A percentile compares a stretch with the other conserved stretches of the same genome.
Evolutionary conservation across 1,140 invertebrate species (phyloP).

Genomic region (Drosophila pallidifrons): DNA sequence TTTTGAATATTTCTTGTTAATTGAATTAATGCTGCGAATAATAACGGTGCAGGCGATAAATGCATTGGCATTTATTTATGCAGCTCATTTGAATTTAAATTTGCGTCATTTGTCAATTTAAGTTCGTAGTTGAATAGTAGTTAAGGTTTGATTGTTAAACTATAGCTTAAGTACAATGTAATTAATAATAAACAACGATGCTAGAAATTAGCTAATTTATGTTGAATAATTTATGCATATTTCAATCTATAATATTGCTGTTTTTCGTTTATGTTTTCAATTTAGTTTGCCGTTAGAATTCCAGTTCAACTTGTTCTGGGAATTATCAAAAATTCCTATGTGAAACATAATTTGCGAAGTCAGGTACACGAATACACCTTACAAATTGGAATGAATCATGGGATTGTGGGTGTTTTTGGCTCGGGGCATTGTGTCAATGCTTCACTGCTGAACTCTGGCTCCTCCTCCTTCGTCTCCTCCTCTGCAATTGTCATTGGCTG

Average conservation of each 20-base stretch:
- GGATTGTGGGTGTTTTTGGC: constrained; percentile 15
- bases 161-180: neutral
- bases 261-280: no score
- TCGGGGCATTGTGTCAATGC: constrained; percentile 6
- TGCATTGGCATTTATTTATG: constrained; percentile 33
- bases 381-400: constrained; percentile 16
- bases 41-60: constrained; percentile 5
- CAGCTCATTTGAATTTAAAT: constrained; percentile 40
- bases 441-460: neutral
- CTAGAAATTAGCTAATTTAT: neutral
- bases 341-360: no score
- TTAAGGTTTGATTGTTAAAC: neutral
- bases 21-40: constrained; percentile 34
- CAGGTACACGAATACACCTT: constrained; percentile 7
- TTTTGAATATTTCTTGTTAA: constrained; percentile 37
- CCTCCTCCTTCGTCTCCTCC: constrained; percentile 14
- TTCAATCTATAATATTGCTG: no score
- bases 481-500: constrained; percentile 27
- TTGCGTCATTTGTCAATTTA: constrained; percentile 44
- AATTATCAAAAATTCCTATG: no score
- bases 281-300: no score
- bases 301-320: no score
- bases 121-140: constrained; percentile 10
- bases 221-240: neutral
- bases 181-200: neutral